phyloP scores from a whole-genome alignment of 1,140 invertebrate species.

The Diorhabda carinulata region DNA sequence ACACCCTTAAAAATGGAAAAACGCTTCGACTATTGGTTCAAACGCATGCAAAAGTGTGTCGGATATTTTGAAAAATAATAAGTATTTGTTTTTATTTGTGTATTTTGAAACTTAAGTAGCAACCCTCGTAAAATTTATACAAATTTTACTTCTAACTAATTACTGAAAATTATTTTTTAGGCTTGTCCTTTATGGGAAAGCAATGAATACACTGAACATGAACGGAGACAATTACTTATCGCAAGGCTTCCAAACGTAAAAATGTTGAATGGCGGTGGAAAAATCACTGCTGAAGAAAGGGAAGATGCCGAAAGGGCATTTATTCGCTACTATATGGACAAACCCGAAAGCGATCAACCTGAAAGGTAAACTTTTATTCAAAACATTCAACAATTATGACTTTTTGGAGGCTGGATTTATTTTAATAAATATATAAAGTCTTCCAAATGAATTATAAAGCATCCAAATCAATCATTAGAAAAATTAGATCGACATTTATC shows the following conservation, averaged over 20 bases:
- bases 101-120: too few species aligned
- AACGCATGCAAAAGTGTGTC: too few species aligned
- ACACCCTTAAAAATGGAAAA: too few species aligned
- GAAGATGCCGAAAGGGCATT: constrained; percentile 92
- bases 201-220: constrained; percentile 80
- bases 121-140: too few species aligned
- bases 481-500: too few species aligned
- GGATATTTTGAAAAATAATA: too few species aligned
- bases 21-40: too few species aligned
- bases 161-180: constrained; percentile 38
- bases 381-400: neutral
- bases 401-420: neutral
- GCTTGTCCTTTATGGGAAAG: constrained; percentile 66
- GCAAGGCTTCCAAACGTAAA: constrained; percentile 80
- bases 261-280: constrained; percentile 83
- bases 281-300: constrained; percentile 75
- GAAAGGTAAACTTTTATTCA: constrained; percentile 55
- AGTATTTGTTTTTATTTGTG: too few species aligned
- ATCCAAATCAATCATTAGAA: too few species aligned
- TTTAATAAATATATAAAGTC: neutral
- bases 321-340: constrained; percentile 87
- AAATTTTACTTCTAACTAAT: neutral
- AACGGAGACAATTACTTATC: constrained; percentile 78
- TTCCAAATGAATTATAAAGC: neutral
- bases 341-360: constrained; percentile 72